Base-by-base conservation (phyloP, 2,797 vertebrate genomes). In the Premnoplex brunnescens region DNA sequence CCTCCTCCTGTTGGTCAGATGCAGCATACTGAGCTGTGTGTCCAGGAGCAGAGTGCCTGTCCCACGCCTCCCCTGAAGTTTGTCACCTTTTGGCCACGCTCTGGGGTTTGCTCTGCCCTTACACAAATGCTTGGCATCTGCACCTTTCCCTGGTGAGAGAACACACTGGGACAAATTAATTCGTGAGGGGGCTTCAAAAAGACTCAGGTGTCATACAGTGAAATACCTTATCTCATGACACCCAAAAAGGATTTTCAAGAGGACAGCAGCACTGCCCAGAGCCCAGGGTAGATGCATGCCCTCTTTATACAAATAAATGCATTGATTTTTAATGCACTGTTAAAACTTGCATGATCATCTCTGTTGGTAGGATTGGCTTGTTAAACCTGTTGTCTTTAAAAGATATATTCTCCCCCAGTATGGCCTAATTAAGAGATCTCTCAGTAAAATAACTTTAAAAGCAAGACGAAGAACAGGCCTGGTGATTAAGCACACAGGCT, bases 111-210 rank as follows among this genome's bases (percentile, higher is more conserved):
- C 20, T 63, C 66, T 86, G 63, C 56, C 64, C 18, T 64, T n/a
- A 28, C 8, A 51, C 9, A 7, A 30, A 14, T 14, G 12, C 28
- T 72, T 30, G 64, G 63, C 18, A 49, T 22, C 34, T 30, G 28
- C 1, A 2, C 24, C 44, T 48, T 39, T 24, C n/a, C 24, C 43
- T 72, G 17, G 1, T 0, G 20, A 62, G 27, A 28, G n/a, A 76
- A 66, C 19, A 14, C 51, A 68, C 16, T 12, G 48, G 26, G 48
- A 76, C 28, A 82, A 76, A 73, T 15, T 73, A 4, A 7, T 71
- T 14, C 0, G 1, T 4, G 9, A 59, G 3, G 2, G 8, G 11
- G 4, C 10, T 74, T 37, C 21, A 37, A 39, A 68, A 49, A 68
- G 23, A 10, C 18, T 66, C 39, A n/a, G 10, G 12, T 73, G 41